Base-by-base conservation (phyloP, 2,797 vertebrate species). In the Anguilla pacifica region DNA sequence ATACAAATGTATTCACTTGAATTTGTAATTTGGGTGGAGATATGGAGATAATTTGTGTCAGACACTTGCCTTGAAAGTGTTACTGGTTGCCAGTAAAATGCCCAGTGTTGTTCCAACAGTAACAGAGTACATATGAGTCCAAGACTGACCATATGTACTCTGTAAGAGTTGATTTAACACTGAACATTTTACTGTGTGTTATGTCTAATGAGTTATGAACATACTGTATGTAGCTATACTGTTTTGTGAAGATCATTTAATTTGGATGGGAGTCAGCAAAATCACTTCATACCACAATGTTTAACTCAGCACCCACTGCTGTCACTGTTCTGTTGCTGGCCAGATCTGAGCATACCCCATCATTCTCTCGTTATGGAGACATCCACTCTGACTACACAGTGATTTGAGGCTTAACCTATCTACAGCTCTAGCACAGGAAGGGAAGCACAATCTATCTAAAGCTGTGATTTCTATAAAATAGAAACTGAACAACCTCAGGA, bases 301-400 rank as follows among this genome's bases (percentile, higher is more conserved):
- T 49, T 81, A 49, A 81, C 39, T 81, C 39, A 81, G 3, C 6
- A 11, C 77, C 19, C 7, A 25, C 39, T 25, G 77, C 77, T 81
- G 43, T 46, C 77, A 22, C 77, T 74, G 70, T 74, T 31, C 70
- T 74, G 70, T 74, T 35, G 43, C 28, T 22, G 51, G 86, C 85
- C 84, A 86, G 35, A 31, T 86, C 89, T 90, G 81, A 89, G 89
- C 79, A 81, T 70, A 77, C 55, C 51, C 31, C 86, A 86, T 90
- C 86, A 83, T 87, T 61, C 85, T 64, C 55, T 53, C 85, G 85
- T 86, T 87, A 84, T 88, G 87, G 86, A 84, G 87, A 89, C 84
- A 43, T 84, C 57, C 43, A 79, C 83, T 83, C 87, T 90, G 85
- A 90, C 43, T 81, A 28, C 17, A 61, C 77, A 7, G 64, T 64